Conservation (phyloP, 30 jellyfish, hydroid and myxozoan genomes). For the Aurelia sp. region DNA sequence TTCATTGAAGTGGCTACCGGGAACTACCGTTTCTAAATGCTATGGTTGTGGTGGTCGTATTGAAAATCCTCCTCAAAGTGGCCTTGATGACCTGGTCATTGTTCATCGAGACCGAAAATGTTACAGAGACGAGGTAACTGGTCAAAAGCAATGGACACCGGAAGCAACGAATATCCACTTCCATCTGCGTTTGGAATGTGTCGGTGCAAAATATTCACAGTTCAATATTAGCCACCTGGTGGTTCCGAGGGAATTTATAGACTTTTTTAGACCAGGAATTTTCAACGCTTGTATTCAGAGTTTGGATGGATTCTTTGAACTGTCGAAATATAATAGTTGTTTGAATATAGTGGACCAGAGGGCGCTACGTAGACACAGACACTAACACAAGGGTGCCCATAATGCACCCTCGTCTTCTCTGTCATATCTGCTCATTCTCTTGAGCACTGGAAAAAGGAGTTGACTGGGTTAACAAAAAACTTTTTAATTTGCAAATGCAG, state of each 20-base stretch:
- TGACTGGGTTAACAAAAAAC: too few species aligned
- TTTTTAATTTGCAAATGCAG: too few species aligned
- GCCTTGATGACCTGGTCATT: not conserved
- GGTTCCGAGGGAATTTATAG: not conserved
- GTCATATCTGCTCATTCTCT: too few species aligned
- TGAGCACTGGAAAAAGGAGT: too few species aligned
- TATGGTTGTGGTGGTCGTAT: not conserved
- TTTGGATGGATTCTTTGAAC: not conserved
- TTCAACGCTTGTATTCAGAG: slow-evolving; percentile 1
- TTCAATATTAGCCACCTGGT: not conserved
- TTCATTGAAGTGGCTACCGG: not conserved
- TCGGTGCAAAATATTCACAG: not conserved
- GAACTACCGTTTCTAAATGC: slow-evolving; percentile 14
- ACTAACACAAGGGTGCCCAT: too few species aligned
- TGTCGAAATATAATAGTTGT: not conserved
- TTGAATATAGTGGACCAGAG: too few species aligned
- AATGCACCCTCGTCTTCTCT: too few species aligned
- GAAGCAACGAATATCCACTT: not conserved
- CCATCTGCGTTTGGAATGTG: slow-evolving; percentile 1
- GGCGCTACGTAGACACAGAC: too few species aligned
- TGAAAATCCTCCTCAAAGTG: not conserved
- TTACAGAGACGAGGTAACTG: not conserved
- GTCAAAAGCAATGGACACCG: not conserved
- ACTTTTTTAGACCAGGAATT: not conserved
- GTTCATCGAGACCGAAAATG: not conserved